These are phyloP conservation scores for Aelia acuminata DNA, from an alignment of 2,888 invertebrate genomes.

Conservation along the genomic window DNA sequence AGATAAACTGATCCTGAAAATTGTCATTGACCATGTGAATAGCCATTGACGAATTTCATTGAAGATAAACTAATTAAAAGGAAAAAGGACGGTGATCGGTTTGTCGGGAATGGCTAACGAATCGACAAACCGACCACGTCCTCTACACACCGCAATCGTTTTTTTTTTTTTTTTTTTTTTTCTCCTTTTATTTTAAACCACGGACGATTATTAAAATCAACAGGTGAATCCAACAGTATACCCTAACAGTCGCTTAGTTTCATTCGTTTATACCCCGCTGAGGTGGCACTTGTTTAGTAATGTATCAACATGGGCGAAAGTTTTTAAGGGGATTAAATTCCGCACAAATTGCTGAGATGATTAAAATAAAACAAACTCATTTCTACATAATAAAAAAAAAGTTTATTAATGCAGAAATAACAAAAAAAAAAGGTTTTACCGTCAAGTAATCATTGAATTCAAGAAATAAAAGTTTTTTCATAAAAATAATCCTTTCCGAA, in stretches of 20 bases:
- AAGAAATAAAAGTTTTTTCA: too few species aligned
- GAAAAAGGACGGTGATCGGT: neutral
- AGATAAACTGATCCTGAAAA: neutral
- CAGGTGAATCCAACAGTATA: slow-evolving; percentile 16
- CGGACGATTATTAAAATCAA: slow-evolving; percentile 22
- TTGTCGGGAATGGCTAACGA: neutral
- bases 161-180: too few species aligned
- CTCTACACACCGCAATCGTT: neutral
- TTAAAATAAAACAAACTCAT: too few species aligned
- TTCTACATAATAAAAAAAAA: neutral
- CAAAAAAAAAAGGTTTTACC: too few species aligned
- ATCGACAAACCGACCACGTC: slow-evolving; percentile 43
- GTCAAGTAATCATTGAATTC: too few species aligned
- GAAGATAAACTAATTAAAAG: neutral
- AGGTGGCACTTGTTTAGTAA: neutral
- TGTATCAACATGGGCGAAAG: neutral
- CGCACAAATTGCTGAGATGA: too few species aligned
- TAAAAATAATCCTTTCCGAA: too few species aligned
- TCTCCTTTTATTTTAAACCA: slow-evolving; percentile 34
- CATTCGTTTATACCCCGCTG: neutral
- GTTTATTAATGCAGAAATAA: too few species aligned
- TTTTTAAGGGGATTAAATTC: neutral
- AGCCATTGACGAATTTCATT: neutral
- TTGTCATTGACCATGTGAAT: too few species aligned
- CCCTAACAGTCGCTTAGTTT: neutral